A percentile compares a stretch with the other conserved stretches of the same genome.
Conservation (phyloP, 2,113 vertebrate species). For the Pao palembangensis region DNA sequence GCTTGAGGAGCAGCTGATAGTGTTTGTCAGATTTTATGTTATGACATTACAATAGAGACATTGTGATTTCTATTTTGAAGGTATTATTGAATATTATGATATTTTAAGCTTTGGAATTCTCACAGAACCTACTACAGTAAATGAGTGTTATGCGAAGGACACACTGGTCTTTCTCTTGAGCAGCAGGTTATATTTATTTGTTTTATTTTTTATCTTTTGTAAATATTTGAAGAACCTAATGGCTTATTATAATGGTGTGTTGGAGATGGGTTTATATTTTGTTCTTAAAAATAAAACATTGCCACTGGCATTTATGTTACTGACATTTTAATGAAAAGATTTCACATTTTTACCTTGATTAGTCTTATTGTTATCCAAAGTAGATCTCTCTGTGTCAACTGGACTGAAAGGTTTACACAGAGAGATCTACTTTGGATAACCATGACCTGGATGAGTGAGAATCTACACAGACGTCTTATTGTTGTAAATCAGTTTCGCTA, state of each 20-base stretch:
- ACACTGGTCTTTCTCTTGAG: constrained; percentile 7
- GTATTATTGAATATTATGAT: background rate
- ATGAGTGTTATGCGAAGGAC: constrained; percentile 20
- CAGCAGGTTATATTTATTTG: constrained; percentile 72
- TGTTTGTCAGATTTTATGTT: constrained; percentile 1
- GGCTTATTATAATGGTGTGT: constrained; percentile 61
- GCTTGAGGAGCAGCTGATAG: constrained; percentile 1
- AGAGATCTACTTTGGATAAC: too few species aligned
- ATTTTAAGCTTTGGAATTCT: constrained; percentile 2
- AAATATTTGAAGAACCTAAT: constrained; percentile 72
- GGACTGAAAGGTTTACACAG: too few species aligned
- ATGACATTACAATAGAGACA: too few species aligned
- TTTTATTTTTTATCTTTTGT: constrained; percentile 75
- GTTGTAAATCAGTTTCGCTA: too few species aligned
- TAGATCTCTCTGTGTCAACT: too few species aligned
- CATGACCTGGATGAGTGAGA: too few species aligned
- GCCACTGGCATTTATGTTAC: constrained; percentile 10
- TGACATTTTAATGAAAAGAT: background rate
- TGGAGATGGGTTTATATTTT: constrained; percentile 67
- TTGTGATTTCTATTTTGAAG: too few species aligned
- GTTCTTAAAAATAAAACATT: constrained; percentile 60
- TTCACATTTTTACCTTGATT: background rate
- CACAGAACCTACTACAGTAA: constrained; percentile 14
- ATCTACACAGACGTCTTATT: too few species aligned
- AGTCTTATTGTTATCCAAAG: background rate